Percentiles rank a stretch among this genome's conserved stretches.
These are phyloP conservation scores for Pseudonaja textilis DNA, from an alignment of 2,113 vertebrate genomes.

Conservation along the genomic window DNA sequence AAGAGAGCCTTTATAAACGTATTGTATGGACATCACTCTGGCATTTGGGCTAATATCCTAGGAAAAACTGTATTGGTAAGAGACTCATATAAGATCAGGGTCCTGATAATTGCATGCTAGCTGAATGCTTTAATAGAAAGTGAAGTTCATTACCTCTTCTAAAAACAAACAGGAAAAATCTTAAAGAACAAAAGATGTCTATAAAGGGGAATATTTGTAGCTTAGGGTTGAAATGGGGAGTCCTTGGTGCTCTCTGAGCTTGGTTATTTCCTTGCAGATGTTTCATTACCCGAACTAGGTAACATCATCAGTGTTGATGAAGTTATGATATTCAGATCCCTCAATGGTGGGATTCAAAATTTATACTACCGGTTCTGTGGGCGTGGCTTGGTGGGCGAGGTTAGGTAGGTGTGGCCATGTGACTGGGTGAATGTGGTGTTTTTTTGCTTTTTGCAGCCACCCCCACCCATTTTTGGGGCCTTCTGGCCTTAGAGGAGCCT, in stretches of 20 bases:
- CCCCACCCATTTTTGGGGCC: too few relatives aligned
- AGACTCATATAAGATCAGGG: background rate
- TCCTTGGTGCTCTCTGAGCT: background rate
- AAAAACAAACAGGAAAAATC: background rate
- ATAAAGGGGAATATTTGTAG: background rate
- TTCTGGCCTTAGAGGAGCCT: too few relatives aligned
- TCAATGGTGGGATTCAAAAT: too few relatives aligned
- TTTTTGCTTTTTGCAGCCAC: too few relatives aligned
- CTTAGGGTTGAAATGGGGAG: background rate
- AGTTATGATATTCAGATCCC: background rate
- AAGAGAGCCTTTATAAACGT: background rate
- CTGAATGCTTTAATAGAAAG: background rate
- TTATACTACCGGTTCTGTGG: too few relatives aligned
- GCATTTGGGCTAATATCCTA: background rate
- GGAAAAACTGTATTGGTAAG: background rate
- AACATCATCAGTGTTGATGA: background rate
- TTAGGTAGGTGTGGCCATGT: too few relatives aligned
- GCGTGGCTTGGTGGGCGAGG: too few relatives aligned
- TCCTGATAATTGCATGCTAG: background rate
- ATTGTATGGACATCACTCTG: background rate
- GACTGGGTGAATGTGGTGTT: too few relatives aligned
- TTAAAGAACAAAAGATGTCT: background rate
- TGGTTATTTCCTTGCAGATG: background rate
- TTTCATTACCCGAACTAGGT: background rate
- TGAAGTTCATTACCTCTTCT: background rate